A percentile compares a stretch with the other conserved stretches of the same genome.
Evolutionary conservation across 2,797 vertebrate genomes (phyloP).

Genomic region (Selene dorsalis): DNA sequence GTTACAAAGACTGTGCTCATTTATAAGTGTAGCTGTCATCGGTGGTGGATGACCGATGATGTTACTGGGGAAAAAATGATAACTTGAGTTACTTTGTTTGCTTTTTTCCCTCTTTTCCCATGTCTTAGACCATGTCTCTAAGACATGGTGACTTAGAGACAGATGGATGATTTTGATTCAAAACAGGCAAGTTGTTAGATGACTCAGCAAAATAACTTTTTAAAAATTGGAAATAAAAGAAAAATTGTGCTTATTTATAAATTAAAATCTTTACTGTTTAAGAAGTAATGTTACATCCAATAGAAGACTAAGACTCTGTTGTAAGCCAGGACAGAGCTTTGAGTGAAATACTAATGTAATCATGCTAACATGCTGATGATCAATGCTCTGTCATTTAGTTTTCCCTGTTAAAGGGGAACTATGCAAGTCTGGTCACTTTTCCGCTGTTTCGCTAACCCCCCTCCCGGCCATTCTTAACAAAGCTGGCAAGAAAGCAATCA

Average conservation of each 20-base stretch:
- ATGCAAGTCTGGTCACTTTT: no score
- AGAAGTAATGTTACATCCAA: background rate
- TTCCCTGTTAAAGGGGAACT: no score
- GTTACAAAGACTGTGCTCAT: background rate
- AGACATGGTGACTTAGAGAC: no score
- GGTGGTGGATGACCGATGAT: background rate
- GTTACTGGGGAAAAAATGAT: background rate
- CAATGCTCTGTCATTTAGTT: no score
- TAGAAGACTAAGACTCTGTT: background rate
- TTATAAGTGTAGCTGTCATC: background rate
- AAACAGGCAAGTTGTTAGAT: background rate
- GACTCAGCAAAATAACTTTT: background rate
- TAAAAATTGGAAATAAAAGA: background rate
- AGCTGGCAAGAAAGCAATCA: no score
- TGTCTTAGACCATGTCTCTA: no score
- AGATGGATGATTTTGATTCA: constrained; percentile 1
- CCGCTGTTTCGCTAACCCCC: no score
- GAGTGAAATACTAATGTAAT: no score
- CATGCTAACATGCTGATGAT: no score
- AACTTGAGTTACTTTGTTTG: no score
- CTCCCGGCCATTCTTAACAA: no score
- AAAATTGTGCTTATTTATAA: background rate
- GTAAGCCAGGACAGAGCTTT: background rate
- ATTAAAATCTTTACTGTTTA: background rate
- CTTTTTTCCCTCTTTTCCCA: no score